These are phyloP conservation scores for Malthinus flaveolus DNA, from an alignment of 2,888 invertebrate genomes.

Conservation along the genomic window DNA sequence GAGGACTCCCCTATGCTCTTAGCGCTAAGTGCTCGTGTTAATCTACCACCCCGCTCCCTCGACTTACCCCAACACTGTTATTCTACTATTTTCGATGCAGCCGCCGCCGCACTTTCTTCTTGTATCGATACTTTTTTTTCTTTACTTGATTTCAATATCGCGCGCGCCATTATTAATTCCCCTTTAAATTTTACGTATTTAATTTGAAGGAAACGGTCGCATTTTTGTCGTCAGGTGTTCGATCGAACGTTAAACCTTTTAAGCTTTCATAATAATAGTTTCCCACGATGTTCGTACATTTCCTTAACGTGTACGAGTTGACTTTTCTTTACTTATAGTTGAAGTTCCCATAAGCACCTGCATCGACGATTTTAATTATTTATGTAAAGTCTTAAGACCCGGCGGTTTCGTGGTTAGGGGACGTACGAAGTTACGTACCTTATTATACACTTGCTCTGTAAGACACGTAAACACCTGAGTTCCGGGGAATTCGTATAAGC, in stretches of 20 bases:
- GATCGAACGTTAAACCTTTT: constrained; percentile 6
- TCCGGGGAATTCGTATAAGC: constrained; percentile 17
- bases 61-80: constrained; percentile 47
- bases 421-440: not conserved
- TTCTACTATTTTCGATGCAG: constrained; percentile 39
- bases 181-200: no score
- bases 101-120: constrained; percentile 30
- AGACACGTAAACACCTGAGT: constrained; percentile 27
- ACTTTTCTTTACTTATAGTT: constrained; percentile 9
- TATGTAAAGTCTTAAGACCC: constrained; percentile 10
- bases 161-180: no score
- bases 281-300: constrained; percentile 23
- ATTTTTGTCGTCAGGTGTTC: constrained; percentile 11
- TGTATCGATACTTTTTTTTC: constrained; percentile 24
- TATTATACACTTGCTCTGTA: constrained; percentile 5
- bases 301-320: constrained; percentile 14
- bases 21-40: constrained; percentile 52
- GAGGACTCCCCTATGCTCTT: constrained; percentile 46
- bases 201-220: no score
- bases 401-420: constrained; percentile 14
- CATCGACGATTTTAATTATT: constrained; percentile 25
- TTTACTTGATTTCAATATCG: not conserved
- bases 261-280: constrained; percentile 10
- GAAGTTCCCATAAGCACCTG: constrained; percentile 26
- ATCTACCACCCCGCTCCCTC: constrained; percentile 41